These are phyloP conservation scores for Matsumurasca onukii DNA, from an alignment of 1,140 invertebrate genomes.

Conservation along the genomic window DNA sequence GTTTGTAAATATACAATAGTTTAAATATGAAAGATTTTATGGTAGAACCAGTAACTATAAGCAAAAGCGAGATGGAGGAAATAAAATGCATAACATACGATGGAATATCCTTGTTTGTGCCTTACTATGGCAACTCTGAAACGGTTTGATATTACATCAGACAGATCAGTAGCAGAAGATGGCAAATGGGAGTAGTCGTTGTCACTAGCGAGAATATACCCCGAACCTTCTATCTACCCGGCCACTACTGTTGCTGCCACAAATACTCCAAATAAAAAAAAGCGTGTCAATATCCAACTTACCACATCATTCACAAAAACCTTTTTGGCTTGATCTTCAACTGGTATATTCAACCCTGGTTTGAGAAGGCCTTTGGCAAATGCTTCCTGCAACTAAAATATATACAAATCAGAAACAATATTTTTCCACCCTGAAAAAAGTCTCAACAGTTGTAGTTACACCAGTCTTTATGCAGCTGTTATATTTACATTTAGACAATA, in stretches of 20 bases:
- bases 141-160: neutral
- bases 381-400: conserved; percentile 75
- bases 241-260: neutral
- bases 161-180: neutral
- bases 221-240: neutral
- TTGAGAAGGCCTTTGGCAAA: conserved; percentile 78
- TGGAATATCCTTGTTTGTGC: too few relatives aligned
- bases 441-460: too few relatives aligned
- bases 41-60: too few relatives aligned
- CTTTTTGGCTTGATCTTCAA: conserved; percentile 55
- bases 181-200: neutral
- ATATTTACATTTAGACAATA: too few relatives aligned
- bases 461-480: too few relatives aligned
- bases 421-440: too few relatives aligned
- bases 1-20: too few relatives aligned
- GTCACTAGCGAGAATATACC: neutral
- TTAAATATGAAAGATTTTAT: too few relatives aligned
- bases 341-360: conserved; percentile 75
- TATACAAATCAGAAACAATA: too few relatives aligned
- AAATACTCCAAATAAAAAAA: neutral
- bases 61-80: too few relatives aligned
- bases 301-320: conserved; percentile 66
- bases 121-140: neutral
- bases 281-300: conserved; percentile 41
- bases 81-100: too few relatives aligned